A percentile compares a stretch with the other conserved stretches of the same genome.
Evolutionary conservation across 37 sponge, comb jelly and placozoan species (phyloP).

Genomic region (Geodia barretti): DNA sequence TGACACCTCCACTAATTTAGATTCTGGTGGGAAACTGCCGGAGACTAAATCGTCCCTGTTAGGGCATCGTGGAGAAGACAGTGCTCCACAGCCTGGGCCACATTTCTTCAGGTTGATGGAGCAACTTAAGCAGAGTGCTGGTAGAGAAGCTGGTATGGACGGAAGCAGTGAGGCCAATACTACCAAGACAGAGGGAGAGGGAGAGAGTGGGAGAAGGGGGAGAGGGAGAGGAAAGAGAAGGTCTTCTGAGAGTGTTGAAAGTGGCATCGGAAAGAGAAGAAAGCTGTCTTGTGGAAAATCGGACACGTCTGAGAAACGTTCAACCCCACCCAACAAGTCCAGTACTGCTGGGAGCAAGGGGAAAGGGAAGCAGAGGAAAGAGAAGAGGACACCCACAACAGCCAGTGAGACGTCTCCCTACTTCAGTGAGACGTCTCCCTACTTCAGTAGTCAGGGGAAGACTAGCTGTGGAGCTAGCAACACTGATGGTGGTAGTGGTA

Average conservation of each 20-base stretch:
- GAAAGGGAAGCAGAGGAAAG: no score
- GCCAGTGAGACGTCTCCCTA: neutral
- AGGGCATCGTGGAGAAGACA: neutral
- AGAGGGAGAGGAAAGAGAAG: slow-evolving; percentile 19
- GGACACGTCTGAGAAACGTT: no score
- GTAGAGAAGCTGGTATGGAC: neutral
- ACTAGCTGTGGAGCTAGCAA: neutral
- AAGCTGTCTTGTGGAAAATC: no score
- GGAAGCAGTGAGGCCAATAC: neutral
- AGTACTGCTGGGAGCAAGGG: no score
- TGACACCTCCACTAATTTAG: no score
- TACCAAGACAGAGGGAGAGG: slow-evolving; percentile 1
- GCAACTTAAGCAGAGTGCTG: neutral
- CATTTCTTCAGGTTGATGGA: neutral
- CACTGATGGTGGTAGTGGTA: neutral
- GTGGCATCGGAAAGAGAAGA: no score
- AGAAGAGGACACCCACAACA: no score
- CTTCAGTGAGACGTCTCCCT: neutral
- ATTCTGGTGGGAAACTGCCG: no score
- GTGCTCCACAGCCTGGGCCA: neutral
- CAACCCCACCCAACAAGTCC: no score
- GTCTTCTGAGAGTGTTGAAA: no score
- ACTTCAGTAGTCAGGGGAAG: neutral
- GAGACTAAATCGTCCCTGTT: no score
- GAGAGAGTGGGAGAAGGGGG: slow-evolving; percentile 21